Evolutionary conservation across 2,113 vertebrate species (phyloP).

Genomic region (Sprattus sprattus): DNA sequence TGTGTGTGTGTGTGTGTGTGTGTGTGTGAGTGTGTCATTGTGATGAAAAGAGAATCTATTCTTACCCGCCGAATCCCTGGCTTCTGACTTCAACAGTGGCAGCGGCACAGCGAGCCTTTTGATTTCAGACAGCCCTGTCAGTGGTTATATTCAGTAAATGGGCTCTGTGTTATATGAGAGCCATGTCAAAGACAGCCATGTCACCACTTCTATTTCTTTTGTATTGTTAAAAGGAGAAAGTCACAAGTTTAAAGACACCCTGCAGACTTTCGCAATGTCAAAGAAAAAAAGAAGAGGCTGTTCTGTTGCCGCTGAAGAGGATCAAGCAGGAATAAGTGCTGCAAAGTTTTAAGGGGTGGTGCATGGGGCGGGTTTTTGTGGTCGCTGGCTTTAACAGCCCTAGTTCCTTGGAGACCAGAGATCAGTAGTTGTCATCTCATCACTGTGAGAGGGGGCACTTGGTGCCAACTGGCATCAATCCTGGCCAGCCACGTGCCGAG

Average conservation of each 20-base stretch:
- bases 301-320: slow-evolving; percentile 28
- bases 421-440: neutral
- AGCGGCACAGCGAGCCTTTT: slow-evolving; percentile 35
- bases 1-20: slow-evolving; percentile 1
- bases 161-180: slow-evolving; percentile 24
- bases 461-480: slow-evolving; percentile 31
- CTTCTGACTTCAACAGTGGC: slow-evolving; percentile 27
- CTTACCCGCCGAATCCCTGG: slow-evolving; percentile 45
- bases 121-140: slow-evolving; percentile 55
- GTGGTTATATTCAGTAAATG: slow-evolving; percentile 45
- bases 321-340: slow-evolving; percentile 37
- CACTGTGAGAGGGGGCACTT: neutral
- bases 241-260: slow-evolving; percentile 48
- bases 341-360: neutral
- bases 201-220: slow-evolving; percentile 34
- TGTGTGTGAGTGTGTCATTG: slow-evolving; percentile 22
- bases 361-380: neutral
- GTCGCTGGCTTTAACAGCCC: neutral
- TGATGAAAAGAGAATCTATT: slow-evolving; percentile 42
- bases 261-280: slow-evolving; percentile 48
- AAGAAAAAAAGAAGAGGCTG: slow-evolving; percentile 34
- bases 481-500: neutral
- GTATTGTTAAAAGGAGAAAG: slow-evolving; percentile 43
- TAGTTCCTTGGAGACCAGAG: neutral
- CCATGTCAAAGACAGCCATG: slow-evolving; percentile 49